Percentiles rank a stretch among this genome's conserved stretches.
These are phyloP conservation scores for Nesidiocoris tenuis DNA, from an alignment of 2,888 invertebrate species.

Conservation along the genomic window DNA sequence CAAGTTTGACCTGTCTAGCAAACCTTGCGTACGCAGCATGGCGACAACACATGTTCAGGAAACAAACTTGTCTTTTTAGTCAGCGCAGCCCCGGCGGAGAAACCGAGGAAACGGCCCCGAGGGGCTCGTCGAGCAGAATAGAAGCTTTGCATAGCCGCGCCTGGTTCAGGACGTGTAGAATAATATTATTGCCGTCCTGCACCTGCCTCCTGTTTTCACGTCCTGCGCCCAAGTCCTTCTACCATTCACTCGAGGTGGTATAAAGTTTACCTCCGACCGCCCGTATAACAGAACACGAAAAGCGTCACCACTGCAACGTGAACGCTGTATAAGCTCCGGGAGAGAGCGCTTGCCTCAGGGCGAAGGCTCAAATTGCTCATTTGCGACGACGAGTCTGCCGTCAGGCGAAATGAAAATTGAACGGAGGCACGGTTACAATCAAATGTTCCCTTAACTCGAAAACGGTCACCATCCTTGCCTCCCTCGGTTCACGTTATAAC, in stretches of 20 bases:
- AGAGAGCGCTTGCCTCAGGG: background rate
- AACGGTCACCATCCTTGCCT: no score
- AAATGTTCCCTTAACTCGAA: no score
- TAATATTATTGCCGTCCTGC: background rate
- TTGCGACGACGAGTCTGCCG: background rate
- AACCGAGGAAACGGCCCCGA: background rate
- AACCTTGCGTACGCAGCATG: background rate
- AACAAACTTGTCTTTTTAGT: background rate
- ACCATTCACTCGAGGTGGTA: background rate
- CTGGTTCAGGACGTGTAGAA: background rate
- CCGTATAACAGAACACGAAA: background rate
- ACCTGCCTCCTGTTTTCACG: background rate
- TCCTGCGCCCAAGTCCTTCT: background rate
- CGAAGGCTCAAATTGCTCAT: background rate
- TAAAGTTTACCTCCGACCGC: background rate
- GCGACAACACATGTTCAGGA: background rate
- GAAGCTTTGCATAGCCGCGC: background rate
- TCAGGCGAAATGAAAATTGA: background rate
- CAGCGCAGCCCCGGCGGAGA: background rate
- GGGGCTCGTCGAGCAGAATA: background rate
- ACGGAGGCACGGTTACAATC: background rate
- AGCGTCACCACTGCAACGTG: background rate
- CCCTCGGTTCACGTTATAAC: no score
- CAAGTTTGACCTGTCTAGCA: no score
- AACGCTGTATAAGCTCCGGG: background rate